Percentiles rank a stretch among this genome's conserved stretches.
phyloP scores from a whole-genome alignment of 2,113 vertebrate genomes.

The Synodontis membranacea region DNA sequence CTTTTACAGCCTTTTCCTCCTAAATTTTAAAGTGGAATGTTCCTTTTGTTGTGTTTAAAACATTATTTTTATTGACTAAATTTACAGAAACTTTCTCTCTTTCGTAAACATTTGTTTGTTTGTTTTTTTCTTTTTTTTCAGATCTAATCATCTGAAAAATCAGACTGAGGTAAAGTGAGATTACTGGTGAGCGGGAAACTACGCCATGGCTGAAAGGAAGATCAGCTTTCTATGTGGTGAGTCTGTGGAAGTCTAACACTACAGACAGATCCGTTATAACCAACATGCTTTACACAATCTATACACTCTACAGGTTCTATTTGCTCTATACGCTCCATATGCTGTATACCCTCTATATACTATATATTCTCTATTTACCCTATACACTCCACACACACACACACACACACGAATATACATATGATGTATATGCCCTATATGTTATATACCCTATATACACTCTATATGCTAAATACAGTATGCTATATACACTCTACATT shows the following conservation, averaged over 20 bases:
- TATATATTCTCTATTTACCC: not conserved
- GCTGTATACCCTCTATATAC: not conserved
- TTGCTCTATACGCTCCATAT: not conserved
- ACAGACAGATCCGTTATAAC: not conserved
- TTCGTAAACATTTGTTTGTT: conserved; percentile 16
- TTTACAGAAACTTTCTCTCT: not conserved
- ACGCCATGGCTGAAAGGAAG: conserved; percentile 72
- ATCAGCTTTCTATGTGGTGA: conserved; percentile 76
- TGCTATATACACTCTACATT: not conserved
- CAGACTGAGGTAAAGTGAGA: conserved; percentile 33
- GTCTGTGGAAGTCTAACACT: conserved; percentile 50
- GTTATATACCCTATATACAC: not conserved
- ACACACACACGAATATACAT: too few relatives aligned
- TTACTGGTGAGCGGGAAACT: conserved; percentile 40
- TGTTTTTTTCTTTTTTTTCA: too few relatives aligned
- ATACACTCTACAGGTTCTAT: not conserved
- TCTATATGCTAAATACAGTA: not conserved
- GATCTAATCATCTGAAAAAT: conserved; percentile 58
- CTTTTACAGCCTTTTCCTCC: too few relatives aligned
- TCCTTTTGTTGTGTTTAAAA: not conserved
- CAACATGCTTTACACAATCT: not conserved
- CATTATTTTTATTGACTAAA: not conserved
- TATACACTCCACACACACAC: not conserved
- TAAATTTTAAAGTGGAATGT: too few relatives aligned
- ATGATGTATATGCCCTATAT: not conserved